Evolutionary conservation across 2,113 vertebrate species (phyloP).

Genomic region (Meles meles): DNA sequence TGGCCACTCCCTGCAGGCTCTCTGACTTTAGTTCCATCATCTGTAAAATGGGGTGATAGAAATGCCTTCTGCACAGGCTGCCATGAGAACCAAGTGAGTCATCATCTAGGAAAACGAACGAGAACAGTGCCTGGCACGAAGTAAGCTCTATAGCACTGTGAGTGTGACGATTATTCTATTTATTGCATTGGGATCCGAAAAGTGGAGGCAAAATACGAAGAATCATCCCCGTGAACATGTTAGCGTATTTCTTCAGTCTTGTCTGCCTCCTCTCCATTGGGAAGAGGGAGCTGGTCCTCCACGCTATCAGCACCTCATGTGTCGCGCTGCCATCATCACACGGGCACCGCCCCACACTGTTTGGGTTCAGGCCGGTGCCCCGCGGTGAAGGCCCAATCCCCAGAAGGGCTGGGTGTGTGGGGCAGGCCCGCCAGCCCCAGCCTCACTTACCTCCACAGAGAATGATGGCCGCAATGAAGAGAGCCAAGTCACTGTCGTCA

Average conservation of each 20-base stretch:
- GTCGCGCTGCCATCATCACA: neutral
- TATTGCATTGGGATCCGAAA: neutral
- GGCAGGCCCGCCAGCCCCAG: neutral
- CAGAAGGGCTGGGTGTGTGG: neutral
- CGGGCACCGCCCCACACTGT: fast-evolving
- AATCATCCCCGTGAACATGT: neutral
- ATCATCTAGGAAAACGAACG: neutral
- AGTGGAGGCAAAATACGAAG: neutral
- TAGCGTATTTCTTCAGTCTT: neutral
- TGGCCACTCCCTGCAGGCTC: neutral
- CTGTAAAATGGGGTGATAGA: neutral
- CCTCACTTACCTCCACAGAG: conserved; percentile 93
- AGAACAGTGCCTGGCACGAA: neutral
- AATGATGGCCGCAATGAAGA: conserved; percentile 98
- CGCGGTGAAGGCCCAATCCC: neutral
- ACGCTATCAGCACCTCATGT: fast-evolving
- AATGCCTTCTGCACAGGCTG: neutral
- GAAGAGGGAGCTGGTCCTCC: no score
- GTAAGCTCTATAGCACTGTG: neutral
- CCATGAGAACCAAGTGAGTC: neutral
- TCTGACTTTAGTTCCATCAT: neutral
- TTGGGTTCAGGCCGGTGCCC: neutral
- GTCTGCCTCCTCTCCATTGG: neutral
- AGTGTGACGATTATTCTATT: neutral
- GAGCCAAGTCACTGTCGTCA: conserved; percentile 97